Base-by-base conservation (phyloP, 2,113 vertebrate genomes). In the Gadus chalcogrammus region DNA sequence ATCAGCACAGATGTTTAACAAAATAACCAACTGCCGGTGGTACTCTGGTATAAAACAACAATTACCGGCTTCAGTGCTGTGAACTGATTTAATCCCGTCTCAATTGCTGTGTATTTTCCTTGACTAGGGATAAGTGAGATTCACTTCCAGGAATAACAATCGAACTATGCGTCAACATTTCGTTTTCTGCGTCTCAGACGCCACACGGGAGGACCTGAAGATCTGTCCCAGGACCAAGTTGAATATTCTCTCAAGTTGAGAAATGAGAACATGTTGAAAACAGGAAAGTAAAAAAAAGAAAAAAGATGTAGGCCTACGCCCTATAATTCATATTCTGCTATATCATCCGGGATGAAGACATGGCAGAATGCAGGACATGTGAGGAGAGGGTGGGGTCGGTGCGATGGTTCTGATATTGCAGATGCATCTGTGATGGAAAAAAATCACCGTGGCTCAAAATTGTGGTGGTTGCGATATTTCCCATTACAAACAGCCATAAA, bases 131-230 rank as follows among this genome's bases (percentile, higher is more conserved):
- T 71, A 71, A 81, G 52, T 52, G 64, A 68, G 72, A 71, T 73
- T 76, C 61, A 59, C 71, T 80, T 83, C 75, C 75, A 64, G 65
- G 7, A 73, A 71, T 65, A 82, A 83, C 75, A 80, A 73, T 69
- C 80, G 79, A 31, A 74, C 75, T 62, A 61, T 11, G 55, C 60
- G 71, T 58, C 58, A 60, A 20, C 15, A 28, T 59, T 68, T 66
- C 60, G 65, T 72, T 75, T 77, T 24, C 67, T 69, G 70, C 64
- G 64, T 69, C 18, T 78, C 22, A 52, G 24, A 69, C 70, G 77
- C 52, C 69, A 58, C 28, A 5, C 16, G 69, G 22, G 31, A 42
- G 15, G 61, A 48, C 59, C 48, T 69, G 61, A 63, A 65, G 56
- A 3, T 55, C 70, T 76, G 62, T 79, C 59, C 68, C 70, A 73